Evolutionary conservation across 2,113 vertebrate genomes (phyloP).

Genomic region (Malurus alboscapulatus): DNA sequence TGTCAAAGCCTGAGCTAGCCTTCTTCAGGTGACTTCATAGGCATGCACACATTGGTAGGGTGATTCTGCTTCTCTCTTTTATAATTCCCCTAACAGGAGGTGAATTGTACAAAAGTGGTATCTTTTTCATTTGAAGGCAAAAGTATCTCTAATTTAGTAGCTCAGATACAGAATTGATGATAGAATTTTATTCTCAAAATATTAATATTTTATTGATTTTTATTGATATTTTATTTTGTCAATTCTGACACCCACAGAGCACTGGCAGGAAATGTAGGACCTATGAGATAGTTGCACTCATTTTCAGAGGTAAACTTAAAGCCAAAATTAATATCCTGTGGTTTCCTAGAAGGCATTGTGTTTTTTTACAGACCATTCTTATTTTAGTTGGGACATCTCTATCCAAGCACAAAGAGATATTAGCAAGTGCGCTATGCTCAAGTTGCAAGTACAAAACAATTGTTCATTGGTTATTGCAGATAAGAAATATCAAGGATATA

Average conservation of each 20-base stretch:
- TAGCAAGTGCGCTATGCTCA: background rate
- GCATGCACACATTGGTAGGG: rapidly evolving
- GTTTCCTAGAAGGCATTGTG: background rate
- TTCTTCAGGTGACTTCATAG: background rate
- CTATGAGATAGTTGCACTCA: background rate
- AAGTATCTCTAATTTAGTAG: background rate
- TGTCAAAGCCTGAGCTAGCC: background rate
- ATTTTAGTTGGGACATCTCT: background rate
- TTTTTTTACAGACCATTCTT: background rate
- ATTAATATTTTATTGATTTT: background rate
- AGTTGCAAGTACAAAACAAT: background rate
- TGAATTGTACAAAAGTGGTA: background rate
- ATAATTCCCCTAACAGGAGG: background rate
- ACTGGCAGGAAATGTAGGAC: background rate
- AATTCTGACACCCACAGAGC: background rate
- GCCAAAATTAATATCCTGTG: background rate
- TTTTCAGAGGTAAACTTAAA: background rate
- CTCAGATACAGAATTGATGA: background rate
- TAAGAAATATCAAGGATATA: background rate
- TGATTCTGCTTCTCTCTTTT: background rate
- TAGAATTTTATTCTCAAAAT: background rate
- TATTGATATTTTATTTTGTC: background rate
- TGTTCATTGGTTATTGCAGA: background rate
- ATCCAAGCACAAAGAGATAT: background rate
- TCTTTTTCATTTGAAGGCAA: background rate